These are phyloP conservation scores for Holotrichia oblita DNA, from an alignment of 1,140 invertebrate species.

Conservation along the genomic window DNA sequence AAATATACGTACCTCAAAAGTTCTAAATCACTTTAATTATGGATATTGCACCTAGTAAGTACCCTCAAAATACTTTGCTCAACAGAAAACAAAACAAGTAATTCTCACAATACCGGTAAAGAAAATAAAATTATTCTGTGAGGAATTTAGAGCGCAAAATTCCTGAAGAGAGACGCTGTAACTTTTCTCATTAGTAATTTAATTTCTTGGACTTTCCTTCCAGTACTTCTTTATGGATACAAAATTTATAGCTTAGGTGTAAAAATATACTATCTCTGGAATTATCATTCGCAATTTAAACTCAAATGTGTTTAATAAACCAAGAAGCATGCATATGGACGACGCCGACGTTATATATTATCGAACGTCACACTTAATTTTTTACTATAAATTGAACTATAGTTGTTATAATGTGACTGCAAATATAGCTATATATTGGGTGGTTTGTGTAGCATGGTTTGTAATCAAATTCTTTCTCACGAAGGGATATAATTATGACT, in stretches of 20 bases:
- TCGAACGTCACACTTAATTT: neutral
- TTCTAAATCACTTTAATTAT: neutral
- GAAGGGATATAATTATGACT: too few species aligned
- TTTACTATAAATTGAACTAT: too few species aligned
- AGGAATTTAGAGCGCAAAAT: conserved; percentile 22
- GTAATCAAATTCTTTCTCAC: too few species aligned
- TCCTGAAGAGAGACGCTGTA: neutral
- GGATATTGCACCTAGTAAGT: neutral
- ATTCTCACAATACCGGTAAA: neutral
- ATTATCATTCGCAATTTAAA: conserved; percentile 36
- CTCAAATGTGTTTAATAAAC: neutral
- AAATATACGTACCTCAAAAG: neutral
- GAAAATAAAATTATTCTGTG: conserved; percentile 27
- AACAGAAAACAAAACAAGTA: conserved; percentile 22
- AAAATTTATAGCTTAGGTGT: conserved; percentile 6
- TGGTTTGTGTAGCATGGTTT: too few species aligned
- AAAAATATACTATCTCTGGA: conserved; percentile 22
- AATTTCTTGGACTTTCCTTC: conserved; percentile 21
- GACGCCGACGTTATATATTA: neutral
- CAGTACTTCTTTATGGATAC: neutral
- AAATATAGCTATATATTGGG: too few species aligned
- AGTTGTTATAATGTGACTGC: too few species aligned
- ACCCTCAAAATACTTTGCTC: neutral
- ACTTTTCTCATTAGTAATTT: conserved; percentile 36
- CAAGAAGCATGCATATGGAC: neutral